These are phyloP conservation scores for Frankliniella fusca DNA, from an alignment of 2,888 invertebrate species.

Conservation along the genomic window DNA sequence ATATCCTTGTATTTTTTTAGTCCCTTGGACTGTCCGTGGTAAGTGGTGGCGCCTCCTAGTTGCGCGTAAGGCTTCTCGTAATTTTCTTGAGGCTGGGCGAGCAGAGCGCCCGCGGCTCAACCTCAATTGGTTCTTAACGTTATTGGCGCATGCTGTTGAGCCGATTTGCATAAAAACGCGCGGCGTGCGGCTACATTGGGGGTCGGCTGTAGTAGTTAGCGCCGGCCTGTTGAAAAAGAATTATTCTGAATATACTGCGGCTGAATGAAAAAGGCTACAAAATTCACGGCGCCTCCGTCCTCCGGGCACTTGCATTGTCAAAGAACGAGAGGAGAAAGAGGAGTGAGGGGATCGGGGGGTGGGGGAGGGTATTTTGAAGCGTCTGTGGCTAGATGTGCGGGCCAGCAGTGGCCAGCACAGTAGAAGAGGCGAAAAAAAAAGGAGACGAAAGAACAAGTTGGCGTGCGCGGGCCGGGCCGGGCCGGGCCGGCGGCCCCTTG, in stretches of 20 bases:
- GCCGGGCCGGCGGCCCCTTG: not conserved
- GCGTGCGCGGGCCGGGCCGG: not conserved
- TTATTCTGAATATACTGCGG: too few species aligned
- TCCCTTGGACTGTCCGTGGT: not conserved
- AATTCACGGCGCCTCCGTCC: too few species aligned
- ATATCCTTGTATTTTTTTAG: too few species aligned
- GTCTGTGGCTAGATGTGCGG: too few species aligned
- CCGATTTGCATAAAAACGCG: not conserved
- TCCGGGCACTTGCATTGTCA: too few species aligned
- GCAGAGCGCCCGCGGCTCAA: not conserved
- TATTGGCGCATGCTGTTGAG: not conserved
- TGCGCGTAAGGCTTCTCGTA: not conserved
- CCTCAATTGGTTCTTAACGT: slow-evolving; percentile 4
- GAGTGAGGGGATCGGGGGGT: too few species aligned
- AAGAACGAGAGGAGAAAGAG: too few species aligned
- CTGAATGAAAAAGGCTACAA: too few species aligned
- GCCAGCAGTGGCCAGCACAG: not conserved
- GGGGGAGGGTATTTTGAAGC: too few species aligned
- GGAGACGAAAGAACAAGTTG: not conserved
- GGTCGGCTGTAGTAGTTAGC: too few species aligned
- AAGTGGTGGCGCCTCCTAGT: not conserved
- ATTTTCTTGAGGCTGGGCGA: not conserved
- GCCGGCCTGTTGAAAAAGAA: too few species aligned
- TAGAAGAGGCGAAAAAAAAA: not conserved
- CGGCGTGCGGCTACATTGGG: too few species aligned